Evolutionary conservation across 2,113 vertebrate species (phyloP).

Genomic region (Cyrtonyx montezumae): DNA sequence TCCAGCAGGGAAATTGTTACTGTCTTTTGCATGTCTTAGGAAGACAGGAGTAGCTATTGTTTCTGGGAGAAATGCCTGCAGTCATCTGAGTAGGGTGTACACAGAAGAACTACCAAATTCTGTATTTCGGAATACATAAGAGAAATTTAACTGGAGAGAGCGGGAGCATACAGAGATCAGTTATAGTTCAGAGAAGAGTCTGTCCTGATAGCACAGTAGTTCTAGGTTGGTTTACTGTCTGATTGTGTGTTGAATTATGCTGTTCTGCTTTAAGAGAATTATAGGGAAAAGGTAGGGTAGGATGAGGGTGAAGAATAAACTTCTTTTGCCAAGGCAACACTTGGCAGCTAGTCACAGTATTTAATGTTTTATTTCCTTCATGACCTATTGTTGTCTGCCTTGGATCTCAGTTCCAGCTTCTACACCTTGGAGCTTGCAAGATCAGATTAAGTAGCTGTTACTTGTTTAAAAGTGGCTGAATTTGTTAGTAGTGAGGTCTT

Average conservation of each 20-base stretch:
- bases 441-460: conserved; percentile 16
- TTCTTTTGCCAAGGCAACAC: background rate
- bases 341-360: background rate
- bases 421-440: background rate
- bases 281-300: background rate
- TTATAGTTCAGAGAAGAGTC: background rate
- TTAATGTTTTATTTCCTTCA: conserved; percentile 37
- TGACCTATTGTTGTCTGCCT: conserved; percentile 35
- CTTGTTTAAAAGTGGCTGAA: background rate
- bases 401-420: background rate
- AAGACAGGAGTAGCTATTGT: background rate
- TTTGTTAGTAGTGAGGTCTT: background rate
- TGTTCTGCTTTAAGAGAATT: background rate
- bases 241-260: background rate
- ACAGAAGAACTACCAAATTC: background rate
- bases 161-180: background rate
- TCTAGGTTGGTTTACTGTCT: background rate
- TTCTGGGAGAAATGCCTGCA: background rate
- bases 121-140: background rate
- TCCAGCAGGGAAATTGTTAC: background rate
- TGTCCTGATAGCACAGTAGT: accelerated
- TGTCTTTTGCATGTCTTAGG: background rate
- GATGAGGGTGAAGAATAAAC: background rate
- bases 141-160: background rate
- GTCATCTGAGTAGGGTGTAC: background rate